Evolutionary conservation across 2,888 invertebrate species (phyloP), one percentile per base, ranked within the genome.

Genomic region (Nymphalis c-album): DNA sequence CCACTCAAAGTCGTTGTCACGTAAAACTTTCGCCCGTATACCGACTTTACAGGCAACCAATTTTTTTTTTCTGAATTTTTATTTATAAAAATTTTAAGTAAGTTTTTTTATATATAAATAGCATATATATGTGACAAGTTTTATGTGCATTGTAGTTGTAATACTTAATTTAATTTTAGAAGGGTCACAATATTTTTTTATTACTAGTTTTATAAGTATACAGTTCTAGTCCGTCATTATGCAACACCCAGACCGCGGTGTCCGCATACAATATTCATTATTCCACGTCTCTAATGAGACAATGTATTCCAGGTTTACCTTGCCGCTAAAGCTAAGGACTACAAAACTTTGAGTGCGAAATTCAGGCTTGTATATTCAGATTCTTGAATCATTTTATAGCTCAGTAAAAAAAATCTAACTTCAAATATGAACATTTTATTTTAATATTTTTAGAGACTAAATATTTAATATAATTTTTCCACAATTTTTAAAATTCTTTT

Each of bases 191-290:
- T 40, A 10, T 5, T 59, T 35, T 2, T 20, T 35, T 45, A 18
- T 58, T 64, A 60, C n/a, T 60, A 62, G 53, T 62, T 63, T 58
- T 57, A 53, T 55, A 48, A 45, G 58, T 61, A 26, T 20, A 31
- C 16, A 35, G 66, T 61, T 47, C 53, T 31, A 64, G 69, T 67
- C 71, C 64, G 74, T 76, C 73, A 80, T 79, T 82, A 83, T 82
- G 80, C 80, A 78, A 75, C 75, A 77, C 70, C 71, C 70, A 73
- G 74, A 77, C 67, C 64, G 63, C 67, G 69, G 74, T 72, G 74
- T 72, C 74, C 73, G 79, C 85, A 85, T 86, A 79, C 80, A 82
- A 80, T 84, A 85, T 87, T 85, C 83, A 86, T 84, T 79, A 78
- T 72, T 70, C 77, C 62, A 74, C 77, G 75, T 74, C 74, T 80